Conservation (phyloP, 2,797 vertebrate species). For the Enteromius afrohamiltoni region DNA sequence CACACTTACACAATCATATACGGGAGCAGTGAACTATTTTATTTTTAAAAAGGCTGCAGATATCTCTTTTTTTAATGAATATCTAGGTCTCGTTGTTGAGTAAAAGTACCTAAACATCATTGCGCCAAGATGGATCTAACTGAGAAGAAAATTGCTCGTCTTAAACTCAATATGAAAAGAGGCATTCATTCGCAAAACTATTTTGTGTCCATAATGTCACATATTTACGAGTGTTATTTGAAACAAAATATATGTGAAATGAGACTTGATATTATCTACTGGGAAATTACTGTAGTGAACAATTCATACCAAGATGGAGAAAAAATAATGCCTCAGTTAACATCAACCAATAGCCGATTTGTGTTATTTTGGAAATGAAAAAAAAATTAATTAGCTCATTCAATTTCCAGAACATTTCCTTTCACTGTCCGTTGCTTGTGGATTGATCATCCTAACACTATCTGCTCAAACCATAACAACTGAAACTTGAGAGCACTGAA, state of each 20-base stretch:
- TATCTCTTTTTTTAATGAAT: conserved; percentile 2
- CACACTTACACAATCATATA: conserved; percentile 49
- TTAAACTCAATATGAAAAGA: conserved; percentile 10
- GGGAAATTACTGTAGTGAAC: neutral
- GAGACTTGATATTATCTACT: neutral
- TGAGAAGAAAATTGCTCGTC: conserved; percentile 28
- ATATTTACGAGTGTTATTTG: neutral
- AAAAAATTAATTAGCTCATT: neutral
- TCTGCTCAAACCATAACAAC: too few relatives aligned
- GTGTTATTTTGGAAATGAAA: neutral
- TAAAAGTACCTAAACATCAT: conserved; percentile 28
- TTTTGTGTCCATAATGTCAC: conserved; percentile 23
- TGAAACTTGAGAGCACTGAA: neutral
- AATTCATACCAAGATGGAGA: neutral
- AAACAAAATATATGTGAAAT: neutral
- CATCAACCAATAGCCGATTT: neutral
- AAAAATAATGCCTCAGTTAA: neutral
- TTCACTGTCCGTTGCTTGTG: neutral
- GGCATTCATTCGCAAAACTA: neutral
- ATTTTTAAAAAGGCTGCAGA: conserved; percentile 7
- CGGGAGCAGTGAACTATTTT: conserved; percentile 13
- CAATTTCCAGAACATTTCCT: neutral
- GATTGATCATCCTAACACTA: neutral
- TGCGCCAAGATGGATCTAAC: conserved; percentile 13
- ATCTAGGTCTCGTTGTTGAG: conserved; percentile 1